phyloP scores from a whole-genome alignment of 53 echinoderm and acorn worm species.

The Paracentrotus lividus region DNA sequence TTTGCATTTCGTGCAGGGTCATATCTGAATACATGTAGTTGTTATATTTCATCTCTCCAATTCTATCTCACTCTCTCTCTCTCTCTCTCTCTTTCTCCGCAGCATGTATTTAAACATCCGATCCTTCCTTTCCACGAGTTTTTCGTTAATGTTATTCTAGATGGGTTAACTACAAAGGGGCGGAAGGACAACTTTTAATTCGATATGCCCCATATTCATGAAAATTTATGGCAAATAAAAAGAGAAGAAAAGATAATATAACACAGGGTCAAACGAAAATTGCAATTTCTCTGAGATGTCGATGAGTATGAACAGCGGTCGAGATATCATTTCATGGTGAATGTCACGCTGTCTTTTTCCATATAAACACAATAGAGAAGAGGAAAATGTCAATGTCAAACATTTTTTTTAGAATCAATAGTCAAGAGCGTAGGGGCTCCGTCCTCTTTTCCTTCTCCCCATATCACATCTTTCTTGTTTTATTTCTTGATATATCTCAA shows the following conservation, averaged over 20 bases:
- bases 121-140: not conserved
- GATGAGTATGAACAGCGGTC: not conserved
- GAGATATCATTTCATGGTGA: not conserved
- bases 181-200: not conserved
- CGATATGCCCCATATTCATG: not conserved
- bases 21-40: not conserved
- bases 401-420: slow-evolving; percentile 59
- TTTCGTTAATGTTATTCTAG: not conserved
- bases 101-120: not conserved
- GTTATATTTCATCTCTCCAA: not conserved
- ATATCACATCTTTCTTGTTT: not conserved
- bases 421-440: not conserved
- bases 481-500: slow-evolving; percentile 18
- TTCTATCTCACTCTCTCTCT: slow-evolving; percentile 8
- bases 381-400: slow-evolving; percentile 52
- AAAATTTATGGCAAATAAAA: not conserved
- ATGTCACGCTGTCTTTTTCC: slow-evolving; percentile 12
- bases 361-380: not conserved
- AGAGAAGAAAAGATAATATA: not conserved
- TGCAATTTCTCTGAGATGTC: slow-evolving; percentile 33
- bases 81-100: not conserved
- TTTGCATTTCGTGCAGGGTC: slow-evolving; percentile 41
- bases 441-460: not conserved
- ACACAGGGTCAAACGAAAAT: not conserved
- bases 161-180: not conserved